Evolutionary conservation across 2,888 invertebrate species (phyloP).

Genomic region (Iphiclides podalirius): DNA sequence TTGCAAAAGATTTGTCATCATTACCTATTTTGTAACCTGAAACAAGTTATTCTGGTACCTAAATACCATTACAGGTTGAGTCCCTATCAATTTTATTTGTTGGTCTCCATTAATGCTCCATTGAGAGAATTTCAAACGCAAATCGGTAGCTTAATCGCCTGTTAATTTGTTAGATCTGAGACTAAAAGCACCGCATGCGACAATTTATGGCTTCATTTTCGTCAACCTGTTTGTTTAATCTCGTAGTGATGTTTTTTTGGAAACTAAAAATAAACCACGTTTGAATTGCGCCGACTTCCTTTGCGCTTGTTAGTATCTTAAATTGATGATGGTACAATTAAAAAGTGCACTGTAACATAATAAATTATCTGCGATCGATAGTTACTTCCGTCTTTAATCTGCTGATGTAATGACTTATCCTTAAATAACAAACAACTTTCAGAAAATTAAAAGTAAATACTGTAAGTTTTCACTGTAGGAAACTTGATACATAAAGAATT

Average conservation of each 20-base stretch:
- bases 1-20: no score
- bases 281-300: conserved; percentile 42
- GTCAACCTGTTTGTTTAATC: conserved; percentile 60
- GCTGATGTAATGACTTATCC: no score
- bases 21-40: no score
- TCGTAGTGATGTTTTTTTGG: conserved; percentile 40
- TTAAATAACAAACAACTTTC: no score
- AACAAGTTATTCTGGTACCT: no score
- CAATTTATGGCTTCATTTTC: conserved; percentile 75
- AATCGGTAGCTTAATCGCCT: conserved; percentile 77
- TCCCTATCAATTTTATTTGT: conserved; percentile 62
- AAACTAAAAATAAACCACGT: conserved; percentile 31
- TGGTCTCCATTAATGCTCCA: conserved; percentile 62
- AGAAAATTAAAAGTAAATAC: no score
- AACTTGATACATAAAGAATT: no score
- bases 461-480: no score
- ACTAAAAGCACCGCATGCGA: conserved; percentile 65
- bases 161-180: conserved; percentile 75
- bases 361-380: no score
- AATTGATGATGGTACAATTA: background rate
- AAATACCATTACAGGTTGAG: no score
- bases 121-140: conserved; percentile 54
- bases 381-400: no score
- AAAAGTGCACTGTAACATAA: background rate
- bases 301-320: conserved; percentile 33